Percentiles rank a stretch among this genome's conserved stretches.
These are phyloP conservation scores for Leptatherina wallacei DNA, from an alignment of 2,797 vertebrate species.

Conservation along the genomic window DNA sequence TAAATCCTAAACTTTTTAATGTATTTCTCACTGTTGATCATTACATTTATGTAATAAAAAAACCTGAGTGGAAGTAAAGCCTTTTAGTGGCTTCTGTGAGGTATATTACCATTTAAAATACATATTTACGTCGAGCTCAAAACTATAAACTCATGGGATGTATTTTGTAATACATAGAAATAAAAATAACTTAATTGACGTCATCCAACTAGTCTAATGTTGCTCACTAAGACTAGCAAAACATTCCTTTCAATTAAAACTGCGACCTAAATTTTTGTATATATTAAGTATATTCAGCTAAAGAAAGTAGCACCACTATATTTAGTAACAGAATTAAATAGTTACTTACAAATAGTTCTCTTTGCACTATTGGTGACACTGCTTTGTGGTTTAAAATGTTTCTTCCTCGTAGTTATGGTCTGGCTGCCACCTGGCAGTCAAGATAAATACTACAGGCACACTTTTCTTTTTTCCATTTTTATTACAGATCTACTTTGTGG, in stretches of 20 bases:
- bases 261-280: neutral
- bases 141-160: neutral
- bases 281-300: neutral
- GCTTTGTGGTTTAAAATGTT: neutral
- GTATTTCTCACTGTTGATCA: neutral
- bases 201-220: too few species aligned
- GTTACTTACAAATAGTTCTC: neutral
- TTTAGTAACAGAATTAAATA: neutral
- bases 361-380: neutral
- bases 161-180: neutral
- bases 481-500: slow-evolving; percentile 76
- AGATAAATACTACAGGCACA: slow-evolving; percentile 5
- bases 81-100: neutral
- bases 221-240: neutral
- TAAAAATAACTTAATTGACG: neutral
- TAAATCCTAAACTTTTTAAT: neutral
- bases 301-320: neutral
- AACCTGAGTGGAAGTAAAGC: neutral
- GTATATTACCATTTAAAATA: neutral
- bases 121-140: neutral
- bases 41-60: neutral
- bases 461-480: slow-evolving; percentile 60
- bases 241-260: neutral
- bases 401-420: neutral
- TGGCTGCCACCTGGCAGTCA: slow-evolving; percentile 44